Base-by-base conservation (phyloP, 37 sponge, comb jelly and placozoan species). In the Chondrosia reniformis region DNA sequence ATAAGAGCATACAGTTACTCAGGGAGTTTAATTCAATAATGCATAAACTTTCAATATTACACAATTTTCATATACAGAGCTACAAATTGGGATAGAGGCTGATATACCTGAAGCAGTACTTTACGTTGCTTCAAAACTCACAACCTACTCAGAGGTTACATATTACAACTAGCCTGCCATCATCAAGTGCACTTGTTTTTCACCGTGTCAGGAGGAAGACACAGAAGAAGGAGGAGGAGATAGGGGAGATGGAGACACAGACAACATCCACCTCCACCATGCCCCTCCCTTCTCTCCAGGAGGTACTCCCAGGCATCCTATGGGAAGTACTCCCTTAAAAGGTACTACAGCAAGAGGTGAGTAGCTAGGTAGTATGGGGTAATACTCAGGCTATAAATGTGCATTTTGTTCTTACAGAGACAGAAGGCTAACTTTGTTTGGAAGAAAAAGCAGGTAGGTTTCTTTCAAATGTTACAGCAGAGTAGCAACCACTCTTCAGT, bases 181-280 rank as follows among this genome's bases (percentile, higher is more conserved):
- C 52, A 49, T n/a, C n/a, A n/a, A 49, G 52, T 49, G 52, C 52
- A 49, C 52, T 49, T 49, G 52, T 49, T 49, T 49, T 49, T 49
- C 52, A 15, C 15, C 52, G 52, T 49, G 52, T 49, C 15, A 49
- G 52, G 52, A 49, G 52, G 15, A 49, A 49, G 52, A 49, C n/a
- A n/a, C n/a, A n/a, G n/a, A n/a, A n/a, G n/a, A n/a, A n/a, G 52
- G 52, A 49, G 52, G 52, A 49, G 52, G 52, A 49, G 52, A 15
- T 49, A 49, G 52, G 52, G 15, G 52, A 15, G 52, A 49, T 10
- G 15, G 52, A 15, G 52, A 49, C 15, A 49, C 15, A 49, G 52
- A 49, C 15, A 49, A 15, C 52, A 49, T 49, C 52, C 52, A 49
- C 52, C 15, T 49, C 52, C 52, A 49, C 52, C 52, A 49, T 49